Conservation (phyloP, 2,888 invertebrate genomes). For the Yponomeuta evonymella region DNA sequence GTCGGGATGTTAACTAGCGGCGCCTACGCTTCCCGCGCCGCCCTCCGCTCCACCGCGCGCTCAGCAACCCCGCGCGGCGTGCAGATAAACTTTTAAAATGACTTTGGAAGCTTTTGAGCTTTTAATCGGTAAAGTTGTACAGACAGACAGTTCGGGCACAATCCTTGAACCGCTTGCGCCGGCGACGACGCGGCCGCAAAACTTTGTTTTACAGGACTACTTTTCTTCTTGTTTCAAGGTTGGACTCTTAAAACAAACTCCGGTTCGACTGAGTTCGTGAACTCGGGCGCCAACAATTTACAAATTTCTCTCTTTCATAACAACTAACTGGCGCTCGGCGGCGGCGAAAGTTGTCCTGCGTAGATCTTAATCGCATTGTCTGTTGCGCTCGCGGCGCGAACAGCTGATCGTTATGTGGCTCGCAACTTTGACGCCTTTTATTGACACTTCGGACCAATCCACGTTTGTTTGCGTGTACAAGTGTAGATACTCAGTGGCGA, state of each 20-base stretch:
- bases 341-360: slow-evolving; percentile 77
- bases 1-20: slow-evolving; percentile 63
- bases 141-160: slow-evolving; percentile 77
- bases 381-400: slow-evolving; percentile 72
- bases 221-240: slow-evolving; percentile 79
- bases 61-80: slow-evolving; percentile 47
- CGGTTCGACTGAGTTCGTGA: slow-evolving; percentile 77
- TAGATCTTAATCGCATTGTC: slow-evolving; percentile 78
- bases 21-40: slow-evolving; percentile 52
- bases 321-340: slow-evolving; percentile 77
- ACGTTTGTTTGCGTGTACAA: background rate
- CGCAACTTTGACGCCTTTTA: slow-evolving; percentile 50
- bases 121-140: slow-evolving; percentile 78
- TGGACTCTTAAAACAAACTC: slow-evolving; percentile 78
- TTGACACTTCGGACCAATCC: background rate
- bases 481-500: background rate
- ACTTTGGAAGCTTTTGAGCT: slow-evolving; percentile 78
- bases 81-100: slow-evolving; percentile 78
- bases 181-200: slow-evolving; percentile 75
- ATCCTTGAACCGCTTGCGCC: slow-evolving; percentile 78
- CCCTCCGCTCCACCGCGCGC: slow-evolving; percentile 20
- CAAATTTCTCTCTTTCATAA: slow-evolving; percentile 78
- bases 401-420: slow-evolving; percentile 71
- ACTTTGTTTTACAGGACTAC: slow-evolving; percentile 79
- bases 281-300: slow-evolving; percentile 78